Evolutionary conservation across 2,888 invertebrate species (phyloP), one percentile per base, ranked within the genome.

Genomic region (Lutraria lutraria): DNA sequence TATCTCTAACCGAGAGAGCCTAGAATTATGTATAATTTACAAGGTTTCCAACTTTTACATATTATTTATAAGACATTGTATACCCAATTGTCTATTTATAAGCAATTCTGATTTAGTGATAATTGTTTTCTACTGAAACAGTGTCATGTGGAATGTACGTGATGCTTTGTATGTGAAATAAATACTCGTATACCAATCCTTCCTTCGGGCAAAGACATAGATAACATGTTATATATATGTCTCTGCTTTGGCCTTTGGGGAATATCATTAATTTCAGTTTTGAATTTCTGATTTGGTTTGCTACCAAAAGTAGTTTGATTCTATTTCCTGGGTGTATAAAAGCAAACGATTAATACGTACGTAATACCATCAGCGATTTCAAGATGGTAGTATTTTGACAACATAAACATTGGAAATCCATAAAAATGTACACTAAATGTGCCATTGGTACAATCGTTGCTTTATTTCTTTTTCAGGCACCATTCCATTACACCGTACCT

Each of bases 401-500:
- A 43, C 43, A 4, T 43, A 43, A 8, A 25, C 63, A 0, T 25
- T 25, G 25, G n/a, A 25, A 19, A 68, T 68, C 25, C 25, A 12
- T 68, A 12, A 0, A 16, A 56, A 68, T 68, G 25, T 25, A 68
- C 63, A 2, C 63, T 25, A 0, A 10, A 10, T 25, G 25, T 4
- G n/a, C 12, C 25, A 25, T 25, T n/a, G n/a, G n/a, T n/a, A n/a
- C n/a, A n/a, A n/a, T 68, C n/a, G 12, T 25, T n/a, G 25, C 63
- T 25, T 31, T 34, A 15, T 76, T 60, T 21, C 0, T 16, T 43
- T 83, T 76, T 34, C 88, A 92, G 92, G 87, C 88, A 68, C 89
- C 89, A 88, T 94, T 92, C 90, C 95, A 95, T 91, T 95, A 94
- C 87, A 95, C 94, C 3, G 92, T 94, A 82, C 95, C 95, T 76